Conservation (phyloP, 2,888 invertebrate genomes). For the Diarsia brunnea region DNA sequence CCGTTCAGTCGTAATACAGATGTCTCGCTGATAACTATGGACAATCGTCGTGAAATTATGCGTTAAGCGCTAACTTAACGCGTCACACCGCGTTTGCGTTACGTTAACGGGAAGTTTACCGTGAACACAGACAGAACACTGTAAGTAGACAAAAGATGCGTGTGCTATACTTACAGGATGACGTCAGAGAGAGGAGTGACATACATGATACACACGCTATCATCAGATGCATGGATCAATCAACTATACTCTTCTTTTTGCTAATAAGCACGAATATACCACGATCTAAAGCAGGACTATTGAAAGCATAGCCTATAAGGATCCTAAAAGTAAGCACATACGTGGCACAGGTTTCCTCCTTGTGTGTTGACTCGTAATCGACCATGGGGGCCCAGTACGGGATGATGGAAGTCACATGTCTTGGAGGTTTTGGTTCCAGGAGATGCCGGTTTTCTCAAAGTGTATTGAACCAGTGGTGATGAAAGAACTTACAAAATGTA, state of each 20-base stretch:
- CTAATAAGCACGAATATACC: not conserved
- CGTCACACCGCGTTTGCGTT: slow-evolving; percentile 9
- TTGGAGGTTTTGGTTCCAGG: not conserved
- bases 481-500: not conserved
- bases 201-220: not conserved
- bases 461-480: not conserved
- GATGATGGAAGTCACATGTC: not conserved
- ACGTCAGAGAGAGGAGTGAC: not conserved
- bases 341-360: not conserved
- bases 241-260: too few species aligned
- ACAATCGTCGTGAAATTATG: slow-evolving; percentile 54
- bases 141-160: not conserved
- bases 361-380: not conserved
- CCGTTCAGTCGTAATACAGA: slow-evolving; percentile 37
- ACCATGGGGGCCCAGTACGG: not conserved
- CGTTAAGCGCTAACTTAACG: slow-evolving; percentile 30
- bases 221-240: not conserved
- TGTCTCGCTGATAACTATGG: slow-evolving; percentile 41
- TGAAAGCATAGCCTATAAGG: not conserved
- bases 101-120: slow-evolving; percentile 18
- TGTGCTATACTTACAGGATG: not conserved
- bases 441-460: too few species aligned
- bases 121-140: not conserved
- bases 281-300: not conserved
- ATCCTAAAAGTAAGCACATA: too few species aligned